Base-by-base conservation (phyloP, 1,140 invertebrate species). In the Drosophila saltans region DNA sequence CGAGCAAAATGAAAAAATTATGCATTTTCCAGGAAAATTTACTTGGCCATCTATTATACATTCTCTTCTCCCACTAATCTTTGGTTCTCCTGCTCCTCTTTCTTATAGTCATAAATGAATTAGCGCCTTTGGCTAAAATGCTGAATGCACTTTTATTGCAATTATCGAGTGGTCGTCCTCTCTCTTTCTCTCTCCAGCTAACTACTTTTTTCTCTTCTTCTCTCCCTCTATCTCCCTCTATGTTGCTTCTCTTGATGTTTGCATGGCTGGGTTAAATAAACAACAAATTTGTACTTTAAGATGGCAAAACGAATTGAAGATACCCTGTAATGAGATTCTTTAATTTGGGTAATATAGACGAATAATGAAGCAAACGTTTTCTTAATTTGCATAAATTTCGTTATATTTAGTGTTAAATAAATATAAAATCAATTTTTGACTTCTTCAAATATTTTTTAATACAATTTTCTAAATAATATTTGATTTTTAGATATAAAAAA, bases 131-230 rank as follows among this genome's bases (percentile, higher is more conserved):
- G 85, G 84, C 84, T 81, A 90, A 52, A 84, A 89, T 89, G 75
- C 78, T 81, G 85, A 89, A 89, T 90, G 85, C 84, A 70, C 75
- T 83, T 89, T 89, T 88, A 89, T 90, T 89, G 84, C 84, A 89
- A 90, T 89, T 89, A 89, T 90, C 84, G 76, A 89, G 81, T 85
- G 73, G 67, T 66, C 62, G 66, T 79, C 55, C 39, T 60, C 66
- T 64, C 55, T 61, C 60, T 76, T 52, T 62, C 65, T 33, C 24
- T 72, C 57, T 36, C 33, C 6, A 6, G 6, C 33, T 36, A 36
- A 36, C 33, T 36, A 36, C 60, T 77, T 57, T 62, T 61, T 33
- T 21, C 60, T 77, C 52, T 62, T 61, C 28, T 21, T 72, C 48
- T 16, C 28, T 30, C 41, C 3, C n/a, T 43, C 2, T 43, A 3